phyloP scores from a whole-genome alignment of 2,888 invertebrate species.

The Apocheima hispidaria region DNA sequence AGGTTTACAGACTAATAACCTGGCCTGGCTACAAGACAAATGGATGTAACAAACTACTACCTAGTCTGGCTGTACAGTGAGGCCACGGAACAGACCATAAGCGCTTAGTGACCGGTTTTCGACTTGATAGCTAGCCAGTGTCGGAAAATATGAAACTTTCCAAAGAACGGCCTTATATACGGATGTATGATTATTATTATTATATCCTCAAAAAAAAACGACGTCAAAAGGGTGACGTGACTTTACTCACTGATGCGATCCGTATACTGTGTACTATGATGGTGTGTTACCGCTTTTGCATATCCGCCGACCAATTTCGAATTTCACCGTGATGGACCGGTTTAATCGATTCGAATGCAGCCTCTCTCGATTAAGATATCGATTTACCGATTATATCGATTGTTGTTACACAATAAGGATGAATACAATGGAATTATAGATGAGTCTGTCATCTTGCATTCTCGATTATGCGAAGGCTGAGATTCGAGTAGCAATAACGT shows the following conservation, averaged over 20 bases:
- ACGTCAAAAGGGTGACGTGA: too few species aligned
- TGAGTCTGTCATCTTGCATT: conserved; percentile 25
- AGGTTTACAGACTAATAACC: too few species aligned
- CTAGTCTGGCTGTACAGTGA: too few species aligned
- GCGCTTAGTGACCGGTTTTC: too few species aligned
- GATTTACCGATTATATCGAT: conserved; percentile 41
- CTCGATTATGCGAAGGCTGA: conserved; percentile 20
- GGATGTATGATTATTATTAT: too few species aligned
- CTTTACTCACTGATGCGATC: conserved; percentile 10
- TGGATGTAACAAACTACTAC: too few species aligned
- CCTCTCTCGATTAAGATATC: conserved; percentile 41
- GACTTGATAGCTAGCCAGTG: too few species aligned
- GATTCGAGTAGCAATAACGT: conserved; percentile 10
- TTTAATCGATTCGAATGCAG: conserved; percentile 43
- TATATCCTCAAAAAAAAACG: too few species aligned
- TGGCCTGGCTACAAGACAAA: too few species aligned
- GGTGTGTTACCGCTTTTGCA: conserved; percentile 47
- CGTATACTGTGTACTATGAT: conserved; percentile 10
- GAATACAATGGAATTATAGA: conserved; percentile 42
- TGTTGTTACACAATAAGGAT: conserved; percentile 30
- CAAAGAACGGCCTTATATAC: too few species aligned
- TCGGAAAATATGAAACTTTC: too few species aligned
- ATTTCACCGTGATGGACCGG: conserved; percentile 73
- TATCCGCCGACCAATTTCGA: conserved; percentile 59
- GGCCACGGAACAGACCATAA: too few species aligned